Percentiles rank a stretch among this genome's conserved stretches.
phyloP scores from a whole-genome alignment of 2,797 vertebrate genomes.

The Sphenodon punctatus region DNA sequence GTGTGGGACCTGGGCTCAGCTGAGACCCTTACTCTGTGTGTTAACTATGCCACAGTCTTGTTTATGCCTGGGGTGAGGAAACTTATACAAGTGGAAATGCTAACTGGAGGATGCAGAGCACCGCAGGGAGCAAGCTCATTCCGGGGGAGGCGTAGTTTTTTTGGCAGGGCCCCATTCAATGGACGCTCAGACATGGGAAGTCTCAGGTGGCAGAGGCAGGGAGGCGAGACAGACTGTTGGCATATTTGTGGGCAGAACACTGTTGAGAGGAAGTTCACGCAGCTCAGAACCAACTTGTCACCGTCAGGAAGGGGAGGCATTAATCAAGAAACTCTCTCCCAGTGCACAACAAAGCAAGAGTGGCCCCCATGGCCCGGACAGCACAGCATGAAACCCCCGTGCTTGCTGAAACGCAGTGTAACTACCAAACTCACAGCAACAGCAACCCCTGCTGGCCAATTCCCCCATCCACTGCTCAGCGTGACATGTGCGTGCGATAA shows the following conservation, averaged over 20 bases:
- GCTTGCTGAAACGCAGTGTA: no score
- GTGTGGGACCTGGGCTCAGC: no score
- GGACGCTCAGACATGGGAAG: no score
- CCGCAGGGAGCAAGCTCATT: not conserved
- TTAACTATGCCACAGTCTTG: no score
- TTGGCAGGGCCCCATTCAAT: not conserved
- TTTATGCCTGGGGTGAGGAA: not conserved
- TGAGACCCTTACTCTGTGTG: no score
- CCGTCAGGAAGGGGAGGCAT: not conserved
- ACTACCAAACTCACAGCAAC: accelerated
- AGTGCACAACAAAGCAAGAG: not conserved
- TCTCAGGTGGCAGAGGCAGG: not conserved
- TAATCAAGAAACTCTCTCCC: accelerated
- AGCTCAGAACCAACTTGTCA: not conserved
- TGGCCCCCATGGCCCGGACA: not conserved
- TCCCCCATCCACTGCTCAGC: not conserved
- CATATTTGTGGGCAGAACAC: not conserved
- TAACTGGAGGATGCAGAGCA: no score
- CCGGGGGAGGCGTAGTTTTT: not conserved
- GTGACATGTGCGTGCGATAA: accelerated
- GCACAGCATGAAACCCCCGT: not conserved
- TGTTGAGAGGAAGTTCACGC: not conserved
- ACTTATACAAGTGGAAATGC: no score
- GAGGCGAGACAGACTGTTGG: not conserved
- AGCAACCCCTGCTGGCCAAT: accelerated